Conservation (phyloP, 2,888 invertebrate genomes). For the Kryphioiulus occultus region DNA sequence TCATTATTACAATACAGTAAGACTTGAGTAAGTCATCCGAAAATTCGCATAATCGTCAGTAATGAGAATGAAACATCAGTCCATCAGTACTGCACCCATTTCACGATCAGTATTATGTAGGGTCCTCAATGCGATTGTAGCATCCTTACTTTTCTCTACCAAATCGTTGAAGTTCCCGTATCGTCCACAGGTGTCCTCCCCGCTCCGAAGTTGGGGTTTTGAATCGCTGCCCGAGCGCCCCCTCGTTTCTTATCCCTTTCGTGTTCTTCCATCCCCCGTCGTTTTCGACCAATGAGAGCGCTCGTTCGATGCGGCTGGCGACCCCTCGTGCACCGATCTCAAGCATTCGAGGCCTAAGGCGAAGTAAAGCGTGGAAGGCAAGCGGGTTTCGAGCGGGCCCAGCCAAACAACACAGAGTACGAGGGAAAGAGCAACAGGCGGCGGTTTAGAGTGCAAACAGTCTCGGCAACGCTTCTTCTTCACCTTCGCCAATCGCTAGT, state of each 20-base stretch:
- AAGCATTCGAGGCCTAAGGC: not conserved
- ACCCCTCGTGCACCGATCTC: not conserved
- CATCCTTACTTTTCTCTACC: no score
- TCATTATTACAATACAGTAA: no score
- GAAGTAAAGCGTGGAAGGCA: not conserved
- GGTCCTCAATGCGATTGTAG: no score
- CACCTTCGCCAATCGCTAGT: not conserved
- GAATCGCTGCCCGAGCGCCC: not conserved
- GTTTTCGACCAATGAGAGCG: not conserved
- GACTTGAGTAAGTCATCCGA: no score
- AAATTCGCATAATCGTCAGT: no score
- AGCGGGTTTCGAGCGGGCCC: not conserved
- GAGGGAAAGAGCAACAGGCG: not conserved
- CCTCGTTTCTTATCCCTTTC: not conserved
- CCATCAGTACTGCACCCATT: no score
- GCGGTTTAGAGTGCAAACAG: not conserved
- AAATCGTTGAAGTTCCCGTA: not conserved
- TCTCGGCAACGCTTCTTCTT: not conserved
- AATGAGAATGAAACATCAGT: no score
- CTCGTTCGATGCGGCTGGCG: not conserved
- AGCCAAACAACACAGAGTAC: not conserved
- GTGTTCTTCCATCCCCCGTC: not conserved
- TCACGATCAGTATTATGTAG: no score
- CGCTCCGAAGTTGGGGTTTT: not conserved
- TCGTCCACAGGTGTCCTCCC: not conserved